Percentiles rank a stretch among this genome's conserved stretches.
Evolutionary conservation across 2,888 invertebrate species (phyloP).

Genomic region (Plemyria rubiginata): DNA sequence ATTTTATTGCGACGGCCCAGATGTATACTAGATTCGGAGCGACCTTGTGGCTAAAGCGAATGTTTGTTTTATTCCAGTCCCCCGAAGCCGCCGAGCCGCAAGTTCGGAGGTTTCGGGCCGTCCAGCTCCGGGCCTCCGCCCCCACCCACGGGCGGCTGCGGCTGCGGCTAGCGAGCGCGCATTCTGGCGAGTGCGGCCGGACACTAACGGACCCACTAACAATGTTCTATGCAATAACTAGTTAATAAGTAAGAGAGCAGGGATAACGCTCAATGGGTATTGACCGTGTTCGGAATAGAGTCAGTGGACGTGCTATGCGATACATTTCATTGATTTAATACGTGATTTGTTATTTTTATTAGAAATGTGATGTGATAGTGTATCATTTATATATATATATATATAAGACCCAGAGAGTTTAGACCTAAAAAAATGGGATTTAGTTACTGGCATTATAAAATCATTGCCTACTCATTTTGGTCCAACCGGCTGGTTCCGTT

Average conservation of each 20-base stretch:
- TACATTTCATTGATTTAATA: too few relatives aligned
- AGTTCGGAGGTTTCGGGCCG: constrained; percentile 76
- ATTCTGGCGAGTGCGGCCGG: background rate
- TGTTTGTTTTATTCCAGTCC: constrained; percentile 60
- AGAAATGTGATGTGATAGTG: too few relatives aligned
- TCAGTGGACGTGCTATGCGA: too few relatives aligned
- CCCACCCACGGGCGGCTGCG: constrained; percentile 75
- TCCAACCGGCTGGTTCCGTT: too few relatives aligned
- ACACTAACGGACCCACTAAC: background rate
- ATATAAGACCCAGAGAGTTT: too few relatives aligned
- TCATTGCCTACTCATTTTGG: too few relatives aligned
- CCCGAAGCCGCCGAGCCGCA: constrained; percentile 72
- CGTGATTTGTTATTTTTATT: too few relatives aligned
- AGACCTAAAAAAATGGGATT: too few relatives aligned
- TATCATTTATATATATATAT: too few relatives aligned
- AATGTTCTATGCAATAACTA: constrained; percentile 1
- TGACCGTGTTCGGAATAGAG: background rate
- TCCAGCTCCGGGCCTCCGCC: constrained; percentile 73
- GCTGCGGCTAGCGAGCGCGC: constrained; percentile 58
- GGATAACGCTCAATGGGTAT: background rate
- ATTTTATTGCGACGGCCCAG: too few relatives aligned
- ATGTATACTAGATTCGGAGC: background rate
- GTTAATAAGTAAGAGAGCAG: background rate
- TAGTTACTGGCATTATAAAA: too few relatives aligned
- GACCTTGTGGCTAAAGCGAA: background rate